Evolutionary conservation across 1,140 invertebrate species (phyloP), one percentile per base, ranked within the genome.

Genomic region (Papilio polytes): DNA sequence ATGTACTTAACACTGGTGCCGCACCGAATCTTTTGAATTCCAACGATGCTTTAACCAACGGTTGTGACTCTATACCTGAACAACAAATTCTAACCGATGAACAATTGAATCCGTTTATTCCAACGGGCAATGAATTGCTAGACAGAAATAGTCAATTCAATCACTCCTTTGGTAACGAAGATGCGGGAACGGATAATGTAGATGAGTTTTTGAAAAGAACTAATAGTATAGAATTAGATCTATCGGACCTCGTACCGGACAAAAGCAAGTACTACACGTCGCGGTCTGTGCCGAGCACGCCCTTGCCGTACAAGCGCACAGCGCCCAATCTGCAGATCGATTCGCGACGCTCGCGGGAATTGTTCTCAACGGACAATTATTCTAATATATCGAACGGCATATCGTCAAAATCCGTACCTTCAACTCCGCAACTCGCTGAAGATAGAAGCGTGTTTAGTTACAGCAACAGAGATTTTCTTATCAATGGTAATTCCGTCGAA

Each of bases 321-420:
- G 85, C 86, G 70, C 90, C 90, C 3, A 93, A 92, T 85, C 89
- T 94, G 83, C 91, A 91, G 83, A 93, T 92, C 48, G 92, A 91
- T 63, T 89, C 90, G 13, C 89, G 92, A 20, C 90, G 91, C 15
- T 87, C 93, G 3, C 84, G 92, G 3, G 92, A 92, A 73, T 80
- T 90, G 78, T 94, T 91, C 56, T 46, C 87, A 4, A 77, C 90
- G 7, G 90, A 92, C 12, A 87, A 82, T 51, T 94, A 90, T 82
- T 85, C 89, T 2, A 87, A 84, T 72, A 56, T 87, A 41, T 85
- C 90, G 12, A 94, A 95, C 56, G 92, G 87, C 22, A 94, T 86
- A 84, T 95, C 95, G 74, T 96, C 96, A 1, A 96, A 96, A 85
- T 97, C 96, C 0, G 96, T 97, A 91, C 96, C 96, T 73, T 96